These are phyloP conservation scores for Myrmecobius fasciatus DNA, from an alignment of 2,113 vertebrate genomes.

Conservation along the genomic window DNA sequence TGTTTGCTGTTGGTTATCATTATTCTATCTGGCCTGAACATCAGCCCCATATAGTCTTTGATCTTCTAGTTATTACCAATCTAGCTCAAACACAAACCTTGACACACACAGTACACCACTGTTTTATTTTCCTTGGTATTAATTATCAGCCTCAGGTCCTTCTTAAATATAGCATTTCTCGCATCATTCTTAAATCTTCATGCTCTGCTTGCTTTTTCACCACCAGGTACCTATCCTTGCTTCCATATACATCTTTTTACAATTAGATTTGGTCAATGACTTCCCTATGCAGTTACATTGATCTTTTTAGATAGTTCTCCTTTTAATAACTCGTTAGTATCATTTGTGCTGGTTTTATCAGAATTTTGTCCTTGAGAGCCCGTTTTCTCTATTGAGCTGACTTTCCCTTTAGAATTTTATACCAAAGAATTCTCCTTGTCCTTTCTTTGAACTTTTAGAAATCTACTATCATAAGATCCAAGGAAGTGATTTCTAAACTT, in stretches of 20 bases:
- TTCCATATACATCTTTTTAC: background rate
- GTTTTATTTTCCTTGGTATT: background rate
- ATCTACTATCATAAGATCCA: background rate
- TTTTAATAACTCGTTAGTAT: background rate
- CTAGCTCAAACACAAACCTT: background rate
- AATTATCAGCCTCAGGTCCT: background rate
- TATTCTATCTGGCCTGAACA: background rate
- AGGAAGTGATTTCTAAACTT: background rate
- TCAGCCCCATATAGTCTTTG: background rate
- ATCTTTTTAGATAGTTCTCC: background rate
- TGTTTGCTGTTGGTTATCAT: background rate
- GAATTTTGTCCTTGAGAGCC: background rate
- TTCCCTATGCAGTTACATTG: background rate
- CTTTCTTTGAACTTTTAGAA: background rate
- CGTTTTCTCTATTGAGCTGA: background rate
- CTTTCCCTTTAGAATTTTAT: background rate
- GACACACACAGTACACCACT: background rate
- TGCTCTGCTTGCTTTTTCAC: background rate
- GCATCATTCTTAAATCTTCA: background rate
- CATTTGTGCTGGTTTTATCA: background rate
- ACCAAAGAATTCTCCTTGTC: background rate
- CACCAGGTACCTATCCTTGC: background rate
- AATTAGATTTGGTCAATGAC: background rate
- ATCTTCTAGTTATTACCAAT: background rate
- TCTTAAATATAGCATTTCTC: background rate